Evolutionary conservation across 2,113 vertebrate species (phyloP).

Genomic region (Nyctereutes procyonoides): DNA sequence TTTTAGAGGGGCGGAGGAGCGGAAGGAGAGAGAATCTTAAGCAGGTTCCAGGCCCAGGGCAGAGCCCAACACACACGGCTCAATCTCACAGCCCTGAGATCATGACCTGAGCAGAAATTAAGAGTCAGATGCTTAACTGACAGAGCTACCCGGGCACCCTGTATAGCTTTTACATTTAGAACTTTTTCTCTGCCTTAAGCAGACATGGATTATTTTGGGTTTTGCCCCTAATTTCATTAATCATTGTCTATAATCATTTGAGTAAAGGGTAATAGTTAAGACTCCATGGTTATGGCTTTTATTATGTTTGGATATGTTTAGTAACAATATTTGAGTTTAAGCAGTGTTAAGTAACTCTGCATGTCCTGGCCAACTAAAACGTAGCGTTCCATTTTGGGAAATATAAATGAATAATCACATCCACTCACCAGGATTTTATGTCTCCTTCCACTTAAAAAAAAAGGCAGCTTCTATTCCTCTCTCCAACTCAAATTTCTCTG

Average conservation of each 20-base stretch:
- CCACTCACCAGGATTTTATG: background rate
- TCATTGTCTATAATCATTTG: slow-evolving; percentile 14
- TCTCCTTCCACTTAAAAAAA: background rate
- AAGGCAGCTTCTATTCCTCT: background rate
- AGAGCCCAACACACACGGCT: background rate
- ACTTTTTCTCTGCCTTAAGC: background rate
- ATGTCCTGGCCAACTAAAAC: background rate
- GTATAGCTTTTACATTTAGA: background rate
- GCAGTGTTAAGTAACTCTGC: background rate
- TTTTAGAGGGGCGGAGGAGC: background rate
- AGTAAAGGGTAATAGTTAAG: background rate
- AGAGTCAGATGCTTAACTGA: background rate
- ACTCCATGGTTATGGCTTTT: background rate
- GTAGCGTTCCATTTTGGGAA: background rate
- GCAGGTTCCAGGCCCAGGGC: background rate
- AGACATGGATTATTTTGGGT: background rate
- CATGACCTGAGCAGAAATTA: background rate
- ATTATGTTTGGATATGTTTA: background rate
- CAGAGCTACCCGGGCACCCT: background rate
- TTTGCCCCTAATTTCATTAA: background rate
- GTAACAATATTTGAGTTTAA: background rate
- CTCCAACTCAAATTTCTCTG: background rate
- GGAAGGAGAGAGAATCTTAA: background rate
- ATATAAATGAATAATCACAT: background rate
- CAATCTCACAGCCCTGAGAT: background rate